Evolutionary conservation across 2,113 vertebrate species (phyloP).

Genomic region (Corythornis madagascariensis): DNA sequence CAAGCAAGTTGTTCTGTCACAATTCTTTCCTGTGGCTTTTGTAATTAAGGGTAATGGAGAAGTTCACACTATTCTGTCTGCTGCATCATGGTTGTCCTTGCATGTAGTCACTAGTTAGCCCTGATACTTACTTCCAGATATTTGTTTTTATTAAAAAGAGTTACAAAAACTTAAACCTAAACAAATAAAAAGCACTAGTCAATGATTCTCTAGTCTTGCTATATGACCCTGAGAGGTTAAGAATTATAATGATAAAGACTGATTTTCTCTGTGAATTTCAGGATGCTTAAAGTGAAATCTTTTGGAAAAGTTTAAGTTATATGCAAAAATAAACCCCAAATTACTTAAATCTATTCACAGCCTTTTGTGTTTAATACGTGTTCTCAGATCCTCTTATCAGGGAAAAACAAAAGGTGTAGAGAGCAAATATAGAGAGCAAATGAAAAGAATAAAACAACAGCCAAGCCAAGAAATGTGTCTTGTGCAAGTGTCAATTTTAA

Average conservation of each 20-base stretch:
- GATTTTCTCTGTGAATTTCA: neutral
- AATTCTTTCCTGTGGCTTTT: neutral
- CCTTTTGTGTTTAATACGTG: neutral
- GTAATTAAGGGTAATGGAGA: neutral
- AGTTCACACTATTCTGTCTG: neutral
- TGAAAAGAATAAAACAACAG: neutral
- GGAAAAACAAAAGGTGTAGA: neutral
- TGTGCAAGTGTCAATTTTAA: neutral
- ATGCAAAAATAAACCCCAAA: neutral
- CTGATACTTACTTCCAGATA: neutral
- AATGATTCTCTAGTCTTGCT: neutral
- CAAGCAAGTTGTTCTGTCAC: neutral
- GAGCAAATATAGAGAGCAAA: neutral
- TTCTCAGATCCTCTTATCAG: neutral
- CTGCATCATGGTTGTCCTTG: neutral
- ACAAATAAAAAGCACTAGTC: neutral
- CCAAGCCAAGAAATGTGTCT: neutral
- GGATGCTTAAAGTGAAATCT: neutral
- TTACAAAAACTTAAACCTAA: neutral
- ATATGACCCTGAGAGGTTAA: neutral
- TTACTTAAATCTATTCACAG: neutral
- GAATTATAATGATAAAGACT: neutral
- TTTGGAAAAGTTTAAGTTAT: neutral
- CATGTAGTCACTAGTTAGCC: neutral
- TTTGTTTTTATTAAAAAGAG: neutral